These are phyloP conservation scores for Campylorhamphus procurvoides DNA, from an alignment of 2,113 vertebrate genomes.

Conservation along the genomic window DNA sequence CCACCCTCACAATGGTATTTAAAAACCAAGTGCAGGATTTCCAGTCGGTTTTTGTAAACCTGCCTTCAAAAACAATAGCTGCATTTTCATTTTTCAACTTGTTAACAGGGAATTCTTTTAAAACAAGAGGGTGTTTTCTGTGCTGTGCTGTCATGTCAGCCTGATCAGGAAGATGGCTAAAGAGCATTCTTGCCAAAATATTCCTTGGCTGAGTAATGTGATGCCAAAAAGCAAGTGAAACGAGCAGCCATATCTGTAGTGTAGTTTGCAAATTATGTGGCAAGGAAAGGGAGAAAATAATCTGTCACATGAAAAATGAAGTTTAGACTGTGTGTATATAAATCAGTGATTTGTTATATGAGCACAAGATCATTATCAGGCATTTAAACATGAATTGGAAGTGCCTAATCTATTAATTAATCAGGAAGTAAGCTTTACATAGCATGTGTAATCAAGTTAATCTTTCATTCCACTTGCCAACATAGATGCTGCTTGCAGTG, in stretches of 20 bases:
- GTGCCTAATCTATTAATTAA: slow-evolving; percentile 53
- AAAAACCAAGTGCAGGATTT: slow-evolving; percentile 34
- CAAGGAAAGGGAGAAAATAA: slow-evolving; percentile 48
- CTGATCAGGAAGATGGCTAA: slow-evolving; percentile 15
- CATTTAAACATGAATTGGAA: slow-evolving; percentile 35
- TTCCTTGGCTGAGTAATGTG: neutral
- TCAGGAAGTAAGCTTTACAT: slow-evolving; percentile 24
- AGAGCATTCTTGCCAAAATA: slow-evolving; percentile 25
- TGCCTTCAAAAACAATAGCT: neutral
- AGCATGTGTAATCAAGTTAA: slow-evolving; percentile 37
- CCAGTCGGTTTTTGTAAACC: neutral
- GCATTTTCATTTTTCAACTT: neutral
- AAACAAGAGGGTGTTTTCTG: neutral
- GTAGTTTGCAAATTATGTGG: slow-evolving; percentile 54
- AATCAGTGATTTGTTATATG: slow-evolving; percentile 23
- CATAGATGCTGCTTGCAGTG: neutral
- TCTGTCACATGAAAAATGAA: slow-evolving; percentile 50
- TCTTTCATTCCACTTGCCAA: slow-evolving; percentile 45
- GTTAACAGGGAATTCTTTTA: neutral
- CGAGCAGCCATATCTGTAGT: neutral
- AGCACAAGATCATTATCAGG: slow-evolving; percentile 21
- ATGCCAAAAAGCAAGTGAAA: slow-evolving; percentile 34
- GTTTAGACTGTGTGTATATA: slow-evolving; percentile 25
- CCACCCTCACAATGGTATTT: slow-evolving; percentile 18
- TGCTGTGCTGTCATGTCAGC: neutral